A percentile compares a stretch with the other conserved stretches of the same genome.
Conservation (phyloP, 2,113 vertebrate genomes). For the Strigops habroptila region DNA sequence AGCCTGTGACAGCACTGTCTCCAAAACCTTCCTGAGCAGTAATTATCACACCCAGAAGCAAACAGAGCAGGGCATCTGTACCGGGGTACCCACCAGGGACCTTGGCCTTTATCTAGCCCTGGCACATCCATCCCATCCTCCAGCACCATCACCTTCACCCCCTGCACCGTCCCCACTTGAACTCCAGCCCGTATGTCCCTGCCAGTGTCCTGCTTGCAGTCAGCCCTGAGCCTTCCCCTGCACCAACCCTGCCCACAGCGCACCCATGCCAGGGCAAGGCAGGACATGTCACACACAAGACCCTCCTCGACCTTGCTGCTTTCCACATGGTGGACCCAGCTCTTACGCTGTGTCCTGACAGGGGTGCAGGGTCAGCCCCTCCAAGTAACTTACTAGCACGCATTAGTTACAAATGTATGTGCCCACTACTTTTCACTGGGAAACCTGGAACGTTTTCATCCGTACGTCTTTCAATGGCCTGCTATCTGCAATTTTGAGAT, state of each 20-base stretch:
- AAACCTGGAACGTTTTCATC: conserved; percentile 1
- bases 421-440: neutral
- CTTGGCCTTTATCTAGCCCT: neutral
- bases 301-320: neutral
- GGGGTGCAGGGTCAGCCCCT: neutral
- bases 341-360: accelerated
- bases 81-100: neutral
- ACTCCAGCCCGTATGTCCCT: neutral
- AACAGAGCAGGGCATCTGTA: neutral
- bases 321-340: accelerated
- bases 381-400: neutral
- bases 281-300: neutral
- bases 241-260: neutral
- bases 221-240: neutral
- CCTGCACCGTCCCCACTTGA: accelerated
- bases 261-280: neutral
- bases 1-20: neutral
- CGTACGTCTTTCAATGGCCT: neutral
- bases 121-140: accelerated
- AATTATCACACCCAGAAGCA: neutral
- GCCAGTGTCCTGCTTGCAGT: accelerated
- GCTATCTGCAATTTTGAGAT: neutral
- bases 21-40: neutral
- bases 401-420: neutral
- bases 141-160: neutral